Conservation (phyloP, 1,140 invertebrate genomes). For the Megalopta genalis region DNA sequence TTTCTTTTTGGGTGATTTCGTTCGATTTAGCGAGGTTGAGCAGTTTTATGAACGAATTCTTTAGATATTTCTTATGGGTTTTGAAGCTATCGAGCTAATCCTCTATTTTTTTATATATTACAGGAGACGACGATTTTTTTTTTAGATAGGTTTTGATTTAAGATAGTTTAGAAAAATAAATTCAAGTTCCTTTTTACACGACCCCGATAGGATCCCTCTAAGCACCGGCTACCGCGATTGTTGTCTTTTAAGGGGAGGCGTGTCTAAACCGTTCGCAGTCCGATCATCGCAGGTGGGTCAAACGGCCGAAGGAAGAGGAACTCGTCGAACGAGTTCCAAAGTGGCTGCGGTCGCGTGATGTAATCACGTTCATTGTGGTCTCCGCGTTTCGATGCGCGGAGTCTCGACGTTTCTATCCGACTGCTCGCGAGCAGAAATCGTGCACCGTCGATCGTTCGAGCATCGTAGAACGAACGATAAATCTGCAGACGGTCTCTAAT, state of each 20-base stretch:
- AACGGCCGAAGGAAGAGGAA: constrained; percentile 48
- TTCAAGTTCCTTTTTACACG: too few species aligned
- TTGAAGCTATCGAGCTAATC: too few species aligned
- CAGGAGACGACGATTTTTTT: too few species aligned
- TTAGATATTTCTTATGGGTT: too few species aligned
- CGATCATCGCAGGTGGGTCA: constrained; percentile 55
- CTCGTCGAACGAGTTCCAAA: constrained; percentile 62
- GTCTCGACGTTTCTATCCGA: constrained; percentile 22
- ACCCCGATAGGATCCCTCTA: constrained; percentile 20
- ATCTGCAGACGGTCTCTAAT: too few species aligned
- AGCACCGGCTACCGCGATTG: constrained; percentile 45
- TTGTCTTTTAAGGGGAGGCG: constrained; percentile 56
- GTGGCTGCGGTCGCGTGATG: constrained; percentile 60
- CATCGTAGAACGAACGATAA: too few species aligned
- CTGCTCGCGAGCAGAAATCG: constrained; percentile 29
- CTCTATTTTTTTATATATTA: too few species aligned
- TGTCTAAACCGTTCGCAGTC: constrained; percentile 40
- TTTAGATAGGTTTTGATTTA: too few species aligned
- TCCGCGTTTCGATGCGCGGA: constrained; percentile 54
- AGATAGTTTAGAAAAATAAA: too few species aligned
- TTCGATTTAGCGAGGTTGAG: too few species aligned
- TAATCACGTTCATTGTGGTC: constrained; percentile 63
- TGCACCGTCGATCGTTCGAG: neutral
- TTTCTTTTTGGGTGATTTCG: too few species aligned
- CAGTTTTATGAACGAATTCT: too few species aligned